These are phyloP conservation scores for Wiebesia pumilae DNA, from an alignment of 1,140 invertebrate species.

Conservation along the genomic window DNA sequence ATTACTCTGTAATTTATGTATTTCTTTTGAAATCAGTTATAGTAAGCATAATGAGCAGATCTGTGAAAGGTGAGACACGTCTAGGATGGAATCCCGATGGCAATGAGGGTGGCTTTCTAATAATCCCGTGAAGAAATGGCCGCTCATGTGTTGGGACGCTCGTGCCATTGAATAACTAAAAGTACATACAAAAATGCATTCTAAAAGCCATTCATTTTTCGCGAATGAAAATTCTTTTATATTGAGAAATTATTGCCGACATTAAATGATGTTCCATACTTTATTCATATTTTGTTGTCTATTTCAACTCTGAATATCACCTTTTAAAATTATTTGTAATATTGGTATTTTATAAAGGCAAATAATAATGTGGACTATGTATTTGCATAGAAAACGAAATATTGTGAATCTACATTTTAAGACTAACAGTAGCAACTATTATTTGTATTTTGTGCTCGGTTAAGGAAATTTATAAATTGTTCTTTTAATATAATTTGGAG, in stretches of 20 bases:
- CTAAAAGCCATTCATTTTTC: not conserved
- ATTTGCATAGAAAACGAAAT: too few species aligned
- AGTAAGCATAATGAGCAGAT: slow-evolving; percentile 25
- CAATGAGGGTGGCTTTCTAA: slow-evolving; percentile 39
- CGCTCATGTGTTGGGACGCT: slow-evolving; percentile 5
- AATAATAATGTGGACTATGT: too few species aligned
- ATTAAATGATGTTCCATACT: not conserved
- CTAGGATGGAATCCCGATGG: slow-evolving; percentile 19
- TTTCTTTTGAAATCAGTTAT: slow-evolving; percentile 19
- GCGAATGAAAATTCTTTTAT: not conserved
- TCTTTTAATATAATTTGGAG: too few species aligned
- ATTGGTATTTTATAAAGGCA: too few species aligned
- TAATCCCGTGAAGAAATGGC: slow-evolving; percentile 33
- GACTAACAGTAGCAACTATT: too few species aligned
- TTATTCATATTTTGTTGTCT: too few species aligned
- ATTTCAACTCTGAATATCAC: too few species aligned
- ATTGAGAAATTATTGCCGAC: not conserved
- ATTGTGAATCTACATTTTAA: too few species aligned
- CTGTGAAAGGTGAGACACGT: slow-evolving; percentile 45
- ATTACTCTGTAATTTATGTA: slow-evolving; percentile 10
- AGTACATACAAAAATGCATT: not conserved
- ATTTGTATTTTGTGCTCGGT: too few species aligned
- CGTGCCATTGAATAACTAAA: slow-evolving; percentile 41
- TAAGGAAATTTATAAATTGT: too few species aligned
- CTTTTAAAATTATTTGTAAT: too few species aligned